Base-by-base conservation (phyloP, 2,797 vertebrate species). In the Parauchenoglanis ngamensis region DNA sequence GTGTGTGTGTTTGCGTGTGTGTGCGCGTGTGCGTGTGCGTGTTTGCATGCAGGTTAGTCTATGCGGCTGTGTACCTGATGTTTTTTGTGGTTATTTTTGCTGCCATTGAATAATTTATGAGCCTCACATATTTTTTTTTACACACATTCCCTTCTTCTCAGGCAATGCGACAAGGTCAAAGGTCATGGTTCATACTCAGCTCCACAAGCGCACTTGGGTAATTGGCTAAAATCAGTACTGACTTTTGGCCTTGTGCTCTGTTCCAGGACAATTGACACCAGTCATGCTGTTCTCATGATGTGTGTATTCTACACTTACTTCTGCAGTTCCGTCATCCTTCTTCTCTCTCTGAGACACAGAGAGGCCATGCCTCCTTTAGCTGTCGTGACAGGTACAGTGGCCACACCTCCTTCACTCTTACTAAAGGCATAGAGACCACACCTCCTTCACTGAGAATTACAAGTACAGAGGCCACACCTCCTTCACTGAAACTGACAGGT, bases 41-140 rank as follows among this genome's bases (percentile, higher is more conserved):
- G 79, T 80, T 49, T 52, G 63, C 67, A 56, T 73, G 15, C 80
- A 83, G 23, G 80, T 28, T 56, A 15, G 81, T 56, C 10, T 63
- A 81, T 73, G 68, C 28, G 28, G 73, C 86, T 86, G 84, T 83
- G 49, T 59, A 75, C 52, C 21, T 17, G 40, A 23, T 11, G 40
- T 59, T 57, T 85, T 88, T 85, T 79, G 89, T 76, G 28, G 72
- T 85, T 81, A 68, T 84, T 77, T 84, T 25, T 85, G 57, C 83
- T 89, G 46, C 25, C 57, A 70, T 67, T 95, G 90, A 90, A 94
- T 95, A 92, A 95, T 95, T 94, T 89, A 95, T 93, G 85, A 93
- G 35, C 54, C 61, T 21, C 90, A 94, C 95, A 90, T 91, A 93
- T 92, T 35, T 35, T 35, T 35, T 92, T 94, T 94, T 75, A 95